phyloP scores from a whole-genome alignment of 1,140 invertebrate genomes.

The Drosophila varians region DNA sequence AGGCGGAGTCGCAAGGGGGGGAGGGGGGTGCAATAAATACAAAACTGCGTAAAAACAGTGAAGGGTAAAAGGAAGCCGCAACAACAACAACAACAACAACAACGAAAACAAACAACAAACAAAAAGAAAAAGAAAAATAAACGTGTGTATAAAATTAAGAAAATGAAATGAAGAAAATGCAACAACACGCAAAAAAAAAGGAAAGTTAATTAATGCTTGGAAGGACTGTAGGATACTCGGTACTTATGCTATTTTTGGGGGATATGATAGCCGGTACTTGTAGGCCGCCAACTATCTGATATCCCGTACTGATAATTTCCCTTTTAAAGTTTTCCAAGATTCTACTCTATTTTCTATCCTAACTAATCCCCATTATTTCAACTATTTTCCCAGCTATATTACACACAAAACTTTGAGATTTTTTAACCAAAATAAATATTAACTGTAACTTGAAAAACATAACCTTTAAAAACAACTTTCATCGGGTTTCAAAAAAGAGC shows the following conservation, averaged over 20 bases:
- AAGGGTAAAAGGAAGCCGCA: slow-evolving; percentile 5
- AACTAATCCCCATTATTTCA: too few species aligned
- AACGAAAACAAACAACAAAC: slow-evolving; percentile 39
- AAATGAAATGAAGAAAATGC: slow-evolving; percentile 62
- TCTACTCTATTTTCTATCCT: too few species aligned
- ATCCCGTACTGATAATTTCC: too few species aligned
- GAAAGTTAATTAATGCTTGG: background rate
- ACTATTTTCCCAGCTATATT: too few species aligned
- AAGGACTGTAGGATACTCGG: background rate
- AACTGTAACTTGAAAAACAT: too few species aligned
- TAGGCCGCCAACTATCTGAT: too few species aligned
- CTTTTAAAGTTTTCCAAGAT: too few species aligned
- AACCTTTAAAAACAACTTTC: too few species aligned
- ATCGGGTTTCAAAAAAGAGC: too few species aligned
- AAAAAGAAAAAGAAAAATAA: slow-evolving; percentile 64
- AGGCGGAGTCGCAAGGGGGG: background rate
- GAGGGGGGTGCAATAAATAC: slow-evolving; percentile 59
- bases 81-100: background rate
- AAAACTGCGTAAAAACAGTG: slow-evolving; percentile 20
- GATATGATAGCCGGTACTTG: too few species aligned
- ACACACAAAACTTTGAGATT: too few species aligned
- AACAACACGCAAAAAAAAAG: slow-evolving; percentile 7
- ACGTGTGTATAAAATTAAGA: slow-evolving; percentile 76
- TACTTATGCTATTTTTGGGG: background rate
- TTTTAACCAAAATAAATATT: too few species aligned